phyloP scores from a whole-genome alignment of 1,140 invertebrate species.

The Neocloeon triangulifer region DNA sequence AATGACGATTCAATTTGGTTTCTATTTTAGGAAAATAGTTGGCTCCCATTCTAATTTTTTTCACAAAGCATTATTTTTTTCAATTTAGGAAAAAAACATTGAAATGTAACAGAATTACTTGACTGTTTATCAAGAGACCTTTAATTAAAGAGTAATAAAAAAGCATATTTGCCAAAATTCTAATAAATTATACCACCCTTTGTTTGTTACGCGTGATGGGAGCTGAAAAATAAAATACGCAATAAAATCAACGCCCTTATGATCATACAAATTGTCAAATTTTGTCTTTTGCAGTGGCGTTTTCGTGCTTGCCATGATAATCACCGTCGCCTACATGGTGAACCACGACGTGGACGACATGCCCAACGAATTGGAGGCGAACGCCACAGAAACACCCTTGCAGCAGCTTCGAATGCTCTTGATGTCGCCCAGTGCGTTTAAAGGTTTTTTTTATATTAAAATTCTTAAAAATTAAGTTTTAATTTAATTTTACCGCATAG shows the following conservation, averaged over 20 bases:
- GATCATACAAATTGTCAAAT: too few species aligned
- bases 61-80: too few species aligned
- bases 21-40: too few species aligned
- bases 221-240: too few species aligned
- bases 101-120: too few species aligned
- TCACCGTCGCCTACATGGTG: constrained; percentile 25
- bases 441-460: background rate
- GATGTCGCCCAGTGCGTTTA: background rate
- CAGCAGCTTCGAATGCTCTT: background rate
- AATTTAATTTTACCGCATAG: background rate
- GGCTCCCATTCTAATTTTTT: too few species aligned
- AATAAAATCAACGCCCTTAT: too few species aligned
- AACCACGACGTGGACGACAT: constrained; percentile 13
- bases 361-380: background rate
- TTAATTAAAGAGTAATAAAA: too few species aligned
- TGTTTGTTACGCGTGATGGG: too few species aligned
- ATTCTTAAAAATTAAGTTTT: background rate
- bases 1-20: too few species aligned
- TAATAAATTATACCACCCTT: constrained; percentile 2
- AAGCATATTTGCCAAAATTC: constrained; percentile 14
- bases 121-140: too few species aligned
- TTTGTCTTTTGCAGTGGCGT: constrained; percentile 19
- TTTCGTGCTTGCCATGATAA: constrained; percentile 21
- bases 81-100: too few species aligned
- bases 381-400: background rate